Base-by-base conservation (phyloP, 2,113 vertebrate genomes). In the Rafetus swinhoei region DNA sequence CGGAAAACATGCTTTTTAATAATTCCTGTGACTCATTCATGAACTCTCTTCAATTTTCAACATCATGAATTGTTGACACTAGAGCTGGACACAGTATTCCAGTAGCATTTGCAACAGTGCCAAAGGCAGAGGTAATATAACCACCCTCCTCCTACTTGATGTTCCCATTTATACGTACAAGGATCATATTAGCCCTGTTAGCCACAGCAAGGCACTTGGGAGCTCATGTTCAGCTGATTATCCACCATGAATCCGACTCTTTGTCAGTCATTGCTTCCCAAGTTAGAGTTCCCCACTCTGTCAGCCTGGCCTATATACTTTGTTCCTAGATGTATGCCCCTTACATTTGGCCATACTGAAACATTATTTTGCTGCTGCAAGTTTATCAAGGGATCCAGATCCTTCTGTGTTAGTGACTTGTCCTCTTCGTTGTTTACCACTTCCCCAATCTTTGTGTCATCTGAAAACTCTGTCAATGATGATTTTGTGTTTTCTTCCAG, bases 21-120 rank as follows among this genome's bases (percentile, higher is more conserved):
- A 19, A 1, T 59, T 87, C 24, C 22, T n/a, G 12, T 0, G 12
- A n/a, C 65, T 80, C 27, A 54, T 80, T 6, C 24, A 27, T 27
- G 59, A 60, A 60, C 59, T 24, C 22, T 60, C 9, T 60, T 9
- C 24, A 60, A 60, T 79, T 69, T 60, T 2, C 2, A 56, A 1
- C 69, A 29, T 27, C 27, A 52, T 0, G 0, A 1, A 19, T 0
- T 0, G 60, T 5, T n/a, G 52, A 7, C 2, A 25, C 22, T 22
- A 77, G 74, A 0, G 12, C 21, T 29, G 3, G 22, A 13, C n/a
- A 2, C 7, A 0, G 74, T 18, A 39, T 22, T 39, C 57, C 24
- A 1, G 5, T 7, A 9, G 15, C 35, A 35, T 79, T 87, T 54
- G 55, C 55, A 0, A 8, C 55, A 3, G 45, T 16, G n/a, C 62